Conservation (phyloP, 2,113 vertebrate genomes). For the Cyanoderma ruficeps region DNA sequence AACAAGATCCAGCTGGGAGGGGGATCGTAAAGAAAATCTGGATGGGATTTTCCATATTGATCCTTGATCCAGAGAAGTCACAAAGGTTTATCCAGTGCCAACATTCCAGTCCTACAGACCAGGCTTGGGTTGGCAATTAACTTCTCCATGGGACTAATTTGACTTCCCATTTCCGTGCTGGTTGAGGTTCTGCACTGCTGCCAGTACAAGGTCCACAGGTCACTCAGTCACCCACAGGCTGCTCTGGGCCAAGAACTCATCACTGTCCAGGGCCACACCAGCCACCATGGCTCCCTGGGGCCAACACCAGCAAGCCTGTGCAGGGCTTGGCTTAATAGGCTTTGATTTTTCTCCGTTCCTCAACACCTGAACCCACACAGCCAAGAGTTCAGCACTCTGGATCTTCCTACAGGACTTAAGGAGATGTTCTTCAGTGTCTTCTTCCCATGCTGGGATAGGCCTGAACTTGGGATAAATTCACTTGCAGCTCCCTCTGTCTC, state of each 20-base stretch:
- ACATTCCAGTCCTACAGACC: background rate
- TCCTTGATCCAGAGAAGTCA: background rate
- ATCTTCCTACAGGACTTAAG: background rate
- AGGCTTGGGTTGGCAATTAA: background rate
- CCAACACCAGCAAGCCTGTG: background rate
- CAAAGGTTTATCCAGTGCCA: background rate
- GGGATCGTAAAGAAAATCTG: background rate
- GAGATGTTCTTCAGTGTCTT: background rate
- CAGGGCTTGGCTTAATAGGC: background rate
- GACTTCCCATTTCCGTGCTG: background rate
- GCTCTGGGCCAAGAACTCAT: background rate
- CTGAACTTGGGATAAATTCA: background rate
- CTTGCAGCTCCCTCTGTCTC: background rate
- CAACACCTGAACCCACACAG: background rate
- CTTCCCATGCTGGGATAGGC: background rate
- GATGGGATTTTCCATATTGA: background rate
- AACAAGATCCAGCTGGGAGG: background rate
- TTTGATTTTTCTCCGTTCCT: background rate
- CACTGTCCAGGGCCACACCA: background rate
- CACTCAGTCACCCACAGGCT: background rate
- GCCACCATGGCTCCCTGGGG: background rate
- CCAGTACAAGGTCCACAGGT: background rate
- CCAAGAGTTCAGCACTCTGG: background rate
- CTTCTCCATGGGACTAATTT: background rate
- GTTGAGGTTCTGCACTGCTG: background rate